Conservation (phyloP, 1,140 invertebrate species). For the Vanessa atalanta region DNA sequence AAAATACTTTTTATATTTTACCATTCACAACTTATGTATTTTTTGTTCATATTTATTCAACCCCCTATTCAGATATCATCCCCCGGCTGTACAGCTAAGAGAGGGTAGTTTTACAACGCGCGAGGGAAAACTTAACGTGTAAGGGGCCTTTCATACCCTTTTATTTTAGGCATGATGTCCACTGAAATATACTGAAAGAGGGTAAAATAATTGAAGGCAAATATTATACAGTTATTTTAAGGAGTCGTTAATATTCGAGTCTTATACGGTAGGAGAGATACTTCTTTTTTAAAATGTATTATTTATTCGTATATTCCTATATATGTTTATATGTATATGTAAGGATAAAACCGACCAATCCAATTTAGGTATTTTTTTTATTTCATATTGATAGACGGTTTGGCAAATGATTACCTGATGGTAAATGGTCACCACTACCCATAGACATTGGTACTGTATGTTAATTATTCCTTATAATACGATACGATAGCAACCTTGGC, state of each 20-base stretch:
- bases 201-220: conserved; percentile 30
- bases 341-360: too few species aligned
- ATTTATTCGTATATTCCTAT: too few species aligned
- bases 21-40: conserved; percentile 44
- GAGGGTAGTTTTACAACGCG: conserved; percentile 71
- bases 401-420: too few species aligned
- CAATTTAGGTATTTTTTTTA: too few species aligned
- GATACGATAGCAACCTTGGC: too few species aligned
- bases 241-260: not conserved
- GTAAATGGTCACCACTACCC: too few species aligned
- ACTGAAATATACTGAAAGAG: conserved; percentile 49
- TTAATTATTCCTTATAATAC: too few species aligned
- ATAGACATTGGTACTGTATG: too few species aligned
- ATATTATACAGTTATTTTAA: conserved; percentile 18
- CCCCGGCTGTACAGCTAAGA: conserved; percentile 51
- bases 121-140: conserved; percentile 70
- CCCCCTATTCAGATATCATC: not conserved
- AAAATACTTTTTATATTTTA: not conserved
- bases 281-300: not conserved
- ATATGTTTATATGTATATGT: too few species aligned
- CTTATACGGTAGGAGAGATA: not conserved
- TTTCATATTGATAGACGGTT: too few species aligned
- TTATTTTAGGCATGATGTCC: conserved; percentile 54
- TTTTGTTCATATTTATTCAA: conserved; percentile 32
- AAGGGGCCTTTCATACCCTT: conserved; percentile 53